phyloP scores from a whole-genome alignment of 1,140 invertebrate species.

The Harpegnathos saltator region DNA sequence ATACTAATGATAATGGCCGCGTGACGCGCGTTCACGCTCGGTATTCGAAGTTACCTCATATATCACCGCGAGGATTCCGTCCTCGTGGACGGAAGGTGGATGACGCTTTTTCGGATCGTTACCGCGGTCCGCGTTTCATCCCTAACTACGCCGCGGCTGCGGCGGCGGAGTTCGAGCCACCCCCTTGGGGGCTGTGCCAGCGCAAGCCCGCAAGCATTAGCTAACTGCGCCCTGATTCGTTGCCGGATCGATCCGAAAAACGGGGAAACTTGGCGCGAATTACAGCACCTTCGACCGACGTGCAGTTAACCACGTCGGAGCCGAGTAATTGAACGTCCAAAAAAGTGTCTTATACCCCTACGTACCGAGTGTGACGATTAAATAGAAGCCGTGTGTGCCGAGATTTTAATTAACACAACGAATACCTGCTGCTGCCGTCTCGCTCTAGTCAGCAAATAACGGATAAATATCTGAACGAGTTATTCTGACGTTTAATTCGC shows the following conservation, averaged over 20 bases:
- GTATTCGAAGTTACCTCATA: slow-evolving; percentile 33
- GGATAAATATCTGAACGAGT: background rate
- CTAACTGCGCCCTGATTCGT: slow-evolving; percentile 82
- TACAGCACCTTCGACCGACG: slow-evolving; percentile 57
- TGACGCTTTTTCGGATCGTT: slow-evolving; percentile 63
- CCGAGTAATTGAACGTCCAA: slow-evolving; percentile 38
- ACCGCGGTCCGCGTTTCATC: slow-evolving; percentile 56
- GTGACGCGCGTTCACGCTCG: slow-evolving; percentile 1
- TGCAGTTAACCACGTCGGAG: slow-evolving; percentile 10
- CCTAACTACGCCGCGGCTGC: slow-evolving; percentile 45
- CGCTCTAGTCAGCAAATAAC: background rate
- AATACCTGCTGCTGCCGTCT: background rate
- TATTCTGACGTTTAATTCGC: background rate
- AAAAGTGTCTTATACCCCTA: slow-evolving; percentile 5
- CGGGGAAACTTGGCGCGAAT: slow-evolving; percentile 76
- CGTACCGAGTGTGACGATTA: background rate
- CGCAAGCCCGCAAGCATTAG: slow-evolving; percentile 78
- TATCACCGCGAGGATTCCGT: slow-evolving; percentile 45
- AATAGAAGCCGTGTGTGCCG: background rate
- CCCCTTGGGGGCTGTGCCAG: slow-evolving; percentile 78
- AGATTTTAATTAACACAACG: background rate
- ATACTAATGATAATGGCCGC: background rate
- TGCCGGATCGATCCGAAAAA: slow-evolving; percentile 77
- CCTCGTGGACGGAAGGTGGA: background rate
- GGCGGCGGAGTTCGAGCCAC: slow-evolving; percentile 66